A percentile compares a stretch with the other conserved stretches of the same genome.
phyloP scores from a whole-genome alignment of 2,113 vertebrate genomes.

The Cichladusa arquata region DNA sequence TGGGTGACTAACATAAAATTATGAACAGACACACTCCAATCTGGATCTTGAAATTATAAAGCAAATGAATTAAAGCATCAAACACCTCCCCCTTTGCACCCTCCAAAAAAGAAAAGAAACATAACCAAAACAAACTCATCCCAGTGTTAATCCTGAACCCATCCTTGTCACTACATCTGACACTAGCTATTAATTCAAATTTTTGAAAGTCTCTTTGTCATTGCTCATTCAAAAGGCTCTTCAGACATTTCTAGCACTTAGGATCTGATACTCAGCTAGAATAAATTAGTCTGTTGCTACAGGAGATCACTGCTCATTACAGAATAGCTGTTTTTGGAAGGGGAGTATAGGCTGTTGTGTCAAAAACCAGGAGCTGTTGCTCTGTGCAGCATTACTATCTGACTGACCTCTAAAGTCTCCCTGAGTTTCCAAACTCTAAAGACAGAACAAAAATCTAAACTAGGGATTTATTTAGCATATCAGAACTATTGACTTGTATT shows the following conservation, averaged over 20 bases:
- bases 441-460: not conserved
- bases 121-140: not conserved
- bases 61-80: not conserved
- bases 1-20: not conserved
- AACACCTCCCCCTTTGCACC: accelerated
- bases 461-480: not conserved
- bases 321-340: not conserved
- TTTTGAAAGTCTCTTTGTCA: not conserved
- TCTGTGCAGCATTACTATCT: not conserved
- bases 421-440: not conserved
- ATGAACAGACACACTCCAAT: not conserved
- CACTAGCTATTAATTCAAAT: not conserved
- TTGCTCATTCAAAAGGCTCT: not conserved
- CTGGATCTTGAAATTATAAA: not conserved
- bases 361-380: not conserved
- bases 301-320: not conserved
- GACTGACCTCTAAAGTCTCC: not conserved
- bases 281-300: not conserved
- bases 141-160: not conserved
- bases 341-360: not conserved
- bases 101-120: not conserved
- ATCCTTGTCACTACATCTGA: not conserved
- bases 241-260: not conserved
- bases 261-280: not conserved
- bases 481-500: not conserved